Evolutionary conservation across 2,113 vertebrate genomes (phyloP), one percentile per base, ranked within the genome.

Genomic region (Clupea harengus): DNA sequence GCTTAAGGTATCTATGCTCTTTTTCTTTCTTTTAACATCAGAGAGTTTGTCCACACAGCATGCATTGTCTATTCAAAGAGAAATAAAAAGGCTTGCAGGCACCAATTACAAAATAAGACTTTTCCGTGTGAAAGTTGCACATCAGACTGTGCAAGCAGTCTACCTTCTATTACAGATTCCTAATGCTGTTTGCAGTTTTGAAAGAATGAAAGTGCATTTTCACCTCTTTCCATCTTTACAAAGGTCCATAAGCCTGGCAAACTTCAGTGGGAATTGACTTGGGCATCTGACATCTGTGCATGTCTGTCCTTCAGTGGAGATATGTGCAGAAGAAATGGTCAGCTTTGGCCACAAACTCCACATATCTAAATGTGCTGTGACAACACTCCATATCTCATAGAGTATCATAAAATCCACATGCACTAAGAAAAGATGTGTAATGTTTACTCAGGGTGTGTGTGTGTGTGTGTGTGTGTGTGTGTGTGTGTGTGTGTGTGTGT

Each of bases 401-500:
- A 9, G 47, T 49, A 49, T 49, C 47, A 11, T 11, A 9, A 49
- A 60, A 60, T 60, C 22, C 4, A 60, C 54, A 22, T 22, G 20
- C 22, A 20, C 54, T 0, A 18, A 60, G 18, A 52, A 52, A 52
- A 52, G 50, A 52, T 57, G 18, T 57, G 52, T 20, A 57, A 18
- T 60, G 18, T 60, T 60, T 20, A 60, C 80, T 81, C 32, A 47
- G 67, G 84, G 83, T 86, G 87, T 84, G 54, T 82, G 22, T 82
- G 32, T 82, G 50, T 25, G 45, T 78, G 60, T 84, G 49, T 83
- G 46, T 86, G 45, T 84, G 67, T 84, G 80, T 46, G 47, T 45
- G 47, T 82, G 32, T 75, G 50, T 25, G 45, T 78, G 60, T 84
- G 49, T 83, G 46, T 86, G 45, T 85, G 67, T 86, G 87, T 84